Evolutionary conservation across 2,888 invertebrate genomes (phyloP), one percentile per base, ranked within the genome.

Genomic region (Monopis laevigella): DNA sequence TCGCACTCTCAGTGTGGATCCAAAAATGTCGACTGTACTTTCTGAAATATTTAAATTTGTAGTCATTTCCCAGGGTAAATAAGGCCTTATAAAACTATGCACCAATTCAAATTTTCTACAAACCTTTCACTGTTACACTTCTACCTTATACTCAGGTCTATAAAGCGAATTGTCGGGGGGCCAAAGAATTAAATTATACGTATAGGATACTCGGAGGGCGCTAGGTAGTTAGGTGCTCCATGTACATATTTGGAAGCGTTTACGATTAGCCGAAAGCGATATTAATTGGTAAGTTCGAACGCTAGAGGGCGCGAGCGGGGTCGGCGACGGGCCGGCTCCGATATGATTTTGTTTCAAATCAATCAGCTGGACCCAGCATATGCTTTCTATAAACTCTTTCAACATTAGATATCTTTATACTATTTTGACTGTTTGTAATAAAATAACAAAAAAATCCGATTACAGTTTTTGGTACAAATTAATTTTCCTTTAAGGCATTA

Each of bases 51-150:
- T 28, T 28, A 28, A 28, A 32, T 17, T 18, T 14, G 19, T 36
- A 19, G 36, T 19, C 36, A 21, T 36, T 36, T 36, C 36, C 16
- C 36, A 36, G 36, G 36, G 36, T 36, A 36, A 36, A 18, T n/a
- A 36, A 36, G 36, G 36, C 36, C 36, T 36, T 36, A 36, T 36
- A 16, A 34, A 34, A 36, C 36, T 36, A 11, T 36, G 36, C 36
- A 36, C 36, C 36, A 36, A 36, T 13, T 16, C 32, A 32, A 16
- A 21, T 36, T 36, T 36, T 36, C 36, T 36, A 36, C 11, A 21
- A 36, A 36, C 34, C 36, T 36, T 36, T 21, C 19, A 36, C n/a
- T 18, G 12, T 21, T 36, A 36, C 16, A 21, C 11, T 12, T 16
- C 21, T 21, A 12, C 12, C 13, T 13, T 12, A 13, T 32, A 16